These are phyloP conservation scores for Odontophorus gujanensis DNA, from an alignment of 2,113 vertebrate species.

Conservation along the genomic window DNA sequence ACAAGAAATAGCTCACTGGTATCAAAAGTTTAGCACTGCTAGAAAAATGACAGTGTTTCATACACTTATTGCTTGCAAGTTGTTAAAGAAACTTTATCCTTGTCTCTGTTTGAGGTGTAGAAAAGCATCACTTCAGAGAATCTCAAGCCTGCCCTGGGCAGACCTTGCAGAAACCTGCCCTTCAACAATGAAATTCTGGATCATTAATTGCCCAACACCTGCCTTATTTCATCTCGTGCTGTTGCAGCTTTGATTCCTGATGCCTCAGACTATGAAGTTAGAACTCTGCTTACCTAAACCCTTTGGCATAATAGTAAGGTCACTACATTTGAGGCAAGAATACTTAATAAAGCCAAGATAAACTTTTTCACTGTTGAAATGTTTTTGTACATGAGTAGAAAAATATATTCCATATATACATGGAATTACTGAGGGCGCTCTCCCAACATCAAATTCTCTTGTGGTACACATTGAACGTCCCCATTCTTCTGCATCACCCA, in stretches of 20 bases:
- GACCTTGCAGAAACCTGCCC: not conserved
- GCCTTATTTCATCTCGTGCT: not conserved
- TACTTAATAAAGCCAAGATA: conserved; percentile 42
- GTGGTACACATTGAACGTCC: too few relatives aligned
- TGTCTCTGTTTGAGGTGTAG: not conserved
- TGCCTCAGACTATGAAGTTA: not conserved
- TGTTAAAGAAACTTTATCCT: conserved; percentile 14
- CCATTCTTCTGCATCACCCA: too few relatives aligned
- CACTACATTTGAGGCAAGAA: conserved; percentile 15
- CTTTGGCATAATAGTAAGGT: conserved; percentile 28
- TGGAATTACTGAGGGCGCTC: too few relatives aligned
- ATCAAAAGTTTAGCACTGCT: not conserved
- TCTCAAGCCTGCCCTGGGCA: not conserved
- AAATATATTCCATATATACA: too few relatives aligned
- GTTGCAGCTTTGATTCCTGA: not conserved
- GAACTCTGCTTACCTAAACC: not conserved
- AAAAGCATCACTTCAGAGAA: conserved; percentile 4
- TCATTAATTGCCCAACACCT: not conserved
- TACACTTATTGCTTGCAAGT: not conserved
- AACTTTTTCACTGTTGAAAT: conserved; percentile 14
- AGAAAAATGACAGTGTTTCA: not conserved
- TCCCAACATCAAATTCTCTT: too few relatives aligned
- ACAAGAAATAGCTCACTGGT: not conserved
- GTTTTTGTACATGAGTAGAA: not conserved
- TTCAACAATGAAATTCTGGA: conserved; percentile 1